Evolutionary conservation across 1,140 invertebrate species (phyloP), one percentile per base, ranked within the genome.

Genomic region (Drosophila oshimai): DNA sequence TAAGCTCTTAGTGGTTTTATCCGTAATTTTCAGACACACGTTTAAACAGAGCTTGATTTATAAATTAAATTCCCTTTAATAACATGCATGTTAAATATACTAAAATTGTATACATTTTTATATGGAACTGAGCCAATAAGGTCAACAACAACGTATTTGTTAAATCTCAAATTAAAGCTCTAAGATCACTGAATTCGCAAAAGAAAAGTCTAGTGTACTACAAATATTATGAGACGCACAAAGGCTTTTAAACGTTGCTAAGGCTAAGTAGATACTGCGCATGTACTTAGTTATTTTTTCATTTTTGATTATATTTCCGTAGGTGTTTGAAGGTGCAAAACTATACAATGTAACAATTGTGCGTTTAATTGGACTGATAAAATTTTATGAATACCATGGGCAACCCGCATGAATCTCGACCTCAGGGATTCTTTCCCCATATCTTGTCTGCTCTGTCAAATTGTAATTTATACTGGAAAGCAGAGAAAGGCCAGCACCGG

Each of bases 401-500:
- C 36, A 58, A 34, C 62, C 79, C 69, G 49, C 54, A 70, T 62
- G 54, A 44, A 47, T 45, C 5, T 22, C 31, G 36, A 49, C 17
- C 39, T 36, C 36, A 22, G 18, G 13, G 22, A 18, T 24, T 29
- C 12, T 9, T 44, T 10, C 28, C 18, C 22, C 18, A 17, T 12
- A 33, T 44, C n/a, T 61, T 36, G 24, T 31, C 20, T 31, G 37
- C 33, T 54, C 34, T 42, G 79, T 74, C 79, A 83, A 83, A 83
- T 71, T 84, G 79, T 86, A 86, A 83, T 83, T 83, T 83, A 83
- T 83, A 84, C 58, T 72, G 77, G 77, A 68, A 47, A 57, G 51
- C 50, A 57, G 29, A 10, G n/a, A n/a, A n/a, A n/a, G n/a, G n/a
- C n/a, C n/a, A n/a, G n/a, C n/a, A n/a, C n/a, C n/a, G 41, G 42